These are phyloP conservation scores for Hipposideros larvatus DNA, from an alignment of 2,797 vertebrate species.

Conservation along the genomic window DNA sequence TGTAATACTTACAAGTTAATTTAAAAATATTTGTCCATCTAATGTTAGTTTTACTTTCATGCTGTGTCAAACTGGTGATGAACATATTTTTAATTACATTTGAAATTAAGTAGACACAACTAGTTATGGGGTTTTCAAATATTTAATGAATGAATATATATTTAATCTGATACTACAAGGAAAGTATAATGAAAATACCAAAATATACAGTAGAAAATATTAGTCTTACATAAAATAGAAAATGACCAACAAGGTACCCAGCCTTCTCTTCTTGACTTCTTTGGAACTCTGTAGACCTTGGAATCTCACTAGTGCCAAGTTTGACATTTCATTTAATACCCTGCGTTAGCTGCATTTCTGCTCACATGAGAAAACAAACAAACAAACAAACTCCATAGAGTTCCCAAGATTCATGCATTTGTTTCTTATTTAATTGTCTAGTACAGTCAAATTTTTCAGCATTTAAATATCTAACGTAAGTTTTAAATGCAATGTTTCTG, in stretches of 20 bases:
- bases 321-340: background rate
- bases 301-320: background rate
- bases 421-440: background rate
- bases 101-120: background rate
- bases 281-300: background rate
- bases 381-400: background rate
- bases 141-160: background rate
- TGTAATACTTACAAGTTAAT: background rate
- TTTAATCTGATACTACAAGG: background rate
- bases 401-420: background rate
- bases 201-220: background rate
- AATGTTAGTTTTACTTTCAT: background rate
- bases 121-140: background rate
- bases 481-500: constrained; percentile 4
- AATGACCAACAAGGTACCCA: background rate
- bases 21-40: background rate
- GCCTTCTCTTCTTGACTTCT: background rate
- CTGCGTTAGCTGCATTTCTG: background rate
- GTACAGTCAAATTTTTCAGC: background rate
- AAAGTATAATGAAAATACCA: constrained; percentile 11
- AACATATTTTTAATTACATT: background rate
- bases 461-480: background rate
- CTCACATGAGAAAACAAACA: background rate
- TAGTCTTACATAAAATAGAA: background rate
- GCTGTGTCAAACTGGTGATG: background rate